These are phyloP conservation scores for Cryptotermes secundus DNA, from an alignment of 1,140 invertebrate genomes.

Conservation along the genomic window DNA sequence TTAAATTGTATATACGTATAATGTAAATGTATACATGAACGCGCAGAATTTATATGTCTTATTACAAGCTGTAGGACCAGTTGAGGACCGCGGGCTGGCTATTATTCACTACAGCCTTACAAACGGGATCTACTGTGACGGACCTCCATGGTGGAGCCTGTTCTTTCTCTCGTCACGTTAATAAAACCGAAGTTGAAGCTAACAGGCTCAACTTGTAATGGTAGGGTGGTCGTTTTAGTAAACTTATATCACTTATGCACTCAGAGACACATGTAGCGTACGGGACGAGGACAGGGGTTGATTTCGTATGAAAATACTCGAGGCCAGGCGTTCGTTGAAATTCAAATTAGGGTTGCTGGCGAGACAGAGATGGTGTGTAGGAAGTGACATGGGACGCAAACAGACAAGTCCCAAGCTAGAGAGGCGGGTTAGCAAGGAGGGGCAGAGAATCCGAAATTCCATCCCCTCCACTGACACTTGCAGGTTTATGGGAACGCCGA, in stretches of 20 bases:
- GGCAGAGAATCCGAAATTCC: slow-evolving; percentile 6
- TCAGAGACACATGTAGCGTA: not conserved
- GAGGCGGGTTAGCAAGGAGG: not conserved
- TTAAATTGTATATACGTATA: too few species aligned
- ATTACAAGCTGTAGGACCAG: too few species aligned
- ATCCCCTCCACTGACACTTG: not conserved
- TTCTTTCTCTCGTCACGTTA: too few species aligned
- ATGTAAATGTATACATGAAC: too few species aligned
- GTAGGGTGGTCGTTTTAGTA: too few species aligned
- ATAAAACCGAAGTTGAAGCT: too few species aligned
- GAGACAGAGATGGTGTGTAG: not conserved
- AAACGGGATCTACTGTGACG: too few species aligned
- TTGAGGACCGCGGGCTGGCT: too few species aligned
- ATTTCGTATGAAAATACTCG: slow-evolving; percentile 17
- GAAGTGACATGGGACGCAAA: slow-evolving; percentile 14
- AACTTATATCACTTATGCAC: not conserved
- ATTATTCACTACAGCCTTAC: too few species aligned
- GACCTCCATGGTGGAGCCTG: too few species aligned
- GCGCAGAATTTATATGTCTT: too few species aligned
- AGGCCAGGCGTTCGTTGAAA: not conserved
- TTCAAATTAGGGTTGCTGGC: not conserved
- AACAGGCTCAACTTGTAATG: too few species aligned
- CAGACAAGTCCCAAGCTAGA: not conserved
- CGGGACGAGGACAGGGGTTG: not conserved
- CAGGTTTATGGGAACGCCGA: not conserved